phyloP scores from a whole-genome alignment of 30 jellyfish, hydroid and myxozoan species.

The Aurelia aurita region DNA sequence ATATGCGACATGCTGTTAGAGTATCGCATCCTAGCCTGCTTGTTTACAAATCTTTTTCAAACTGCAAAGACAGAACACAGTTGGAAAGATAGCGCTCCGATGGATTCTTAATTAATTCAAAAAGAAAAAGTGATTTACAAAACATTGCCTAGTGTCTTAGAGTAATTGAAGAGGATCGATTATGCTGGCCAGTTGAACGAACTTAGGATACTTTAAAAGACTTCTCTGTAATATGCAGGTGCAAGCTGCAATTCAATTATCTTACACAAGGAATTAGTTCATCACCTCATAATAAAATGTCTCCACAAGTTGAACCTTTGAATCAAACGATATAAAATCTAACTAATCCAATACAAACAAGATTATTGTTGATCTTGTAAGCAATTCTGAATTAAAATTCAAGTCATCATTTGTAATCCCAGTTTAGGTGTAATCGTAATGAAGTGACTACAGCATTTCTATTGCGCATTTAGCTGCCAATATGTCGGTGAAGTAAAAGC shows the following conservation, averaged over 20 bases:
- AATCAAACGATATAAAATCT: conserved; percentile 51
- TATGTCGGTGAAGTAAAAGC: background rate
- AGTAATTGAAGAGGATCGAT: conserved; percentile 49
- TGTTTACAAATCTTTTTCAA: conserved; percentile 27
- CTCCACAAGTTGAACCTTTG: conserved; percentile 49
- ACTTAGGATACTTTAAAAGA: conserved; percentile 13
- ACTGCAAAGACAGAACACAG: conserved; percentile 35
- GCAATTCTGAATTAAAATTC: conserved; percentile 56
- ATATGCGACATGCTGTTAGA: conserved; percentile 65
- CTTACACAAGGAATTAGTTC: conserved; percentile 37
- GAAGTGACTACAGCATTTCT: conserved; percentile 21
- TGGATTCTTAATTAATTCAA: conserved; percentile 67
- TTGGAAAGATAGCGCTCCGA: conserved; percentile 55
- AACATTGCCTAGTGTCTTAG: conserved; percentile 49
- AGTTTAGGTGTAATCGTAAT: conserved; percentile 44
- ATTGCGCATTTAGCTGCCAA: conserved; percentile 79
- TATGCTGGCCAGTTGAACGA: conserved; percentile 35
- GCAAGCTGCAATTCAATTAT: conserved; percentile 38
- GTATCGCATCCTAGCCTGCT: conserved; percentile 2
- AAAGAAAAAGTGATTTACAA: conserved; percentile 65
- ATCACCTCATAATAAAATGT: conserved; percentile 27
- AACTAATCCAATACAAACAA: conserved; percentile 67
- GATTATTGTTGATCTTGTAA: conserved; percentile 49
- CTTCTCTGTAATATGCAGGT: conserved; percentile 56
- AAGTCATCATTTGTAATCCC: conserved; percentile 41